Percentiles rank a stretch among this genome's conserved stretches.
phyloP scores from a whole-genome alignment of 2,797 vertebrate genomes.

The Amazonetta brasiliensis region DNA sequence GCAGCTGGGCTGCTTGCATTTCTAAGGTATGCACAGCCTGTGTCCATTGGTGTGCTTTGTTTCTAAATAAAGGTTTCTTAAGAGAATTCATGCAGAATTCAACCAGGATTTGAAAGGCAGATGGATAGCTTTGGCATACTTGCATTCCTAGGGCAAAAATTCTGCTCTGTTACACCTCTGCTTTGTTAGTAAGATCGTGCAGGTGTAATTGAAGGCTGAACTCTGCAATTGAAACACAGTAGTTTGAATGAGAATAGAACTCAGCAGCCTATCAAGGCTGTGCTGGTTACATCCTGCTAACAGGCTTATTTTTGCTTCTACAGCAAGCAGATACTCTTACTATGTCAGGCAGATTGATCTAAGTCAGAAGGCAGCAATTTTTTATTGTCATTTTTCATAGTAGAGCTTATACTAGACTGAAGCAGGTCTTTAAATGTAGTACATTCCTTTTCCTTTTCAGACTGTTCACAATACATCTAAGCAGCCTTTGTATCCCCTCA shows the following conservation, averaged over 20 bases:
- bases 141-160: not conserved
- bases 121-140: not conserved
- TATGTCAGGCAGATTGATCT: conserved; percentile 11
- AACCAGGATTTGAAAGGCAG: not conserved
- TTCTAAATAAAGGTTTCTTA: conserved; percentile 32
- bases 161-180: not conserved
- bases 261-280: conserved; percentile 9
- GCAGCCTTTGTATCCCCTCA: not conserved
- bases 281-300: conserved; percentile 7
- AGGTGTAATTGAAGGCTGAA: conserved; percentile 48
- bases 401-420: not conserved
- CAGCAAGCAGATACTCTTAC: not conserved
- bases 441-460: conserved; percentile 5
- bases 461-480: not conserved
- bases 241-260: conserved; percentile 38
- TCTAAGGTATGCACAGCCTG: not conserved
- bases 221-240: not conserved
- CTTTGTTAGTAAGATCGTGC: conserved; percentile 13
- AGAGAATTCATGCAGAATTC: conserved; percentile 10
- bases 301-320: conserved; percentile 51
- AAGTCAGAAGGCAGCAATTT: conserved; percentile 27
- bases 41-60: not conserved
- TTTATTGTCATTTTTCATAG: conserved; percentile 23
- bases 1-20: not conserved
- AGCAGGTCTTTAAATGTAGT: not conserved